Conservation (phyloP, 2,113 vertebrate species). For the Coptodon bakossiorum region DNA sequence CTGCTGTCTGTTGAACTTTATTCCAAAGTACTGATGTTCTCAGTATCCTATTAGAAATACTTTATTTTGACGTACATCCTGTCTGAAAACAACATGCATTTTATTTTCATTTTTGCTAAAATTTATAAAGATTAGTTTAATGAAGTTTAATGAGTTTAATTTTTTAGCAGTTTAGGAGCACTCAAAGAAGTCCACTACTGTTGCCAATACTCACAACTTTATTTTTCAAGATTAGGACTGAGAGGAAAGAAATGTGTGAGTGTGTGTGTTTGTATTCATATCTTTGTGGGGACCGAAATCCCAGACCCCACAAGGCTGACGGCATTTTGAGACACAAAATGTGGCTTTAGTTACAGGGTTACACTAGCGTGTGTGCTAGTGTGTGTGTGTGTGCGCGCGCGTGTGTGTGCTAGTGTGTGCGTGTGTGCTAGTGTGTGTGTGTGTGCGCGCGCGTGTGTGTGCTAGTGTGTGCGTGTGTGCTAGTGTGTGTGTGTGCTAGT, state of each 20-base stretch:
- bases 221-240: not conserved
- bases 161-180: not conserved
- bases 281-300: not conserved
- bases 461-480: too few relatives aligned
- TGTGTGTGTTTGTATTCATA: not conserved
- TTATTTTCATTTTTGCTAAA: not conserved
- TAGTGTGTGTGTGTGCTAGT: too few relatives aligned
- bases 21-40: not conserved
- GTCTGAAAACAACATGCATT: not conserved
- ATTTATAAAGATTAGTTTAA: not conserved
- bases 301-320: fast-evolving
- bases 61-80: not conserved
- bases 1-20: not conserved
- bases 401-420: too few relatives aligned
- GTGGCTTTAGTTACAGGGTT: not conserved
- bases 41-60: not conserved
- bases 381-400: too few relatives aligned
- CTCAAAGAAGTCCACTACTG: not conserved
- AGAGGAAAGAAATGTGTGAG: not conserved
- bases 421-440: too few relatives aligned
- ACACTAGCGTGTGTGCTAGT: too few relatives aligned
- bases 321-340: not conserved
- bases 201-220: not conserved
- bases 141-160: not conserved
- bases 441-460: too few relatives aligned